Percentiles rank a stretch among this genome's conserved stretches.
These are phyloP conservation scores for Trichonephila clavata DNA, from an alignment of 1,140 invertebrate genomes.

Conservation along the genomic window DNA sequence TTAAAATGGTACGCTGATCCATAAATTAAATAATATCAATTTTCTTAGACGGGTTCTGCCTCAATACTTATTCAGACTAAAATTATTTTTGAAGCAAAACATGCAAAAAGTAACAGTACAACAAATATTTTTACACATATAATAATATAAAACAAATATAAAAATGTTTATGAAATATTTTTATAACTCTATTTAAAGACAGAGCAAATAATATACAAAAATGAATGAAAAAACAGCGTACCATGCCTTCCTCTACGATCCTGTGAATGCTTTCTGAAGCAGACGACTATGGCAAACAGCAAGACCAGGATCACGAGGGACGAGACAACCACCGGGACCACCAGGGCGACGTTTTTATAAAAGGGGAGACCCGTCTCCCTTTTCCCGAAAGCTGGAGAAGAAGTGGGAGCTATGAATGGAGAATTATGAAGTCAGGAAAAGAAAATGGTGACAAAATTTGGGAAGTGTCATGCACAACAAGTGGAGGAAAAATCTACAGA, in stretches of 20 bases:
- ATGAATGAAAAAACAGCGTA: neutral
- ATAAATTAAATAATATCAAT: too few species aligned
- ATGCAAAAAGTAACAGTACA: too few species aligned
- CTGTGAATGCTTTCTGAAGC: slow-evolving; percentile 68
- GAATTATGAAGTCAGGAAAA: neutral
- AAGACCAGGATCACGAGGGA: slow-evolving; percentile 64
- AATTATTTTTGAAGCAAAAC: too few species aligned
- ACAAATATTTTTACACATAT: too few species aligned
- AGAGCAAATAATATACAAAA: too few species aligned
- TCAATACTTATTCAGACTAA: too few species aligned
- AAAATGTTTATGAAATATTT: too few species aligned
- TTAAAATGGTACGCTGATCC: too few species aligned
- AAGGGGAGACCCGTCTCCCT: slow-evolving; percentile 65
- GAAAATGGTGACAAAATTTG: neutral
- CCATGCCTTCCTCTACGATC: slow-evolving; percentile 49
- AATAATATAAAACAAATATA: too few species aligned
- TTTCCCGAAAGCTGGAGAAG: slow-evolving; percentile 64
- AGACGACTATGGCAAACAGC: slow-evolving; percentile 64
- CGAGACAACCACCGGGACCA: slow-evolving; percentile 64
- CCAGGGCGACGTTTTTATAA: slow-evolving; percentile 67
- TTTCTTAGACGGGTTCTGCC: too few species aligned
- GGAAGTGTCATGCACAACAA: neutral
- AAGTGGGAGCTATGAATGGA: slow-evolving; percentile 68
- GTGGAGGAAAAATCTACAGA: slow-evolving; percentile 50
- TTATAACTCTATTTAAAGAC: too few species aligned